These are phyloP conservation scores for Atethmia centrago DNA, from an alignment of 2,888 invertebrate species.

Conservation along the genomic window DNA sequence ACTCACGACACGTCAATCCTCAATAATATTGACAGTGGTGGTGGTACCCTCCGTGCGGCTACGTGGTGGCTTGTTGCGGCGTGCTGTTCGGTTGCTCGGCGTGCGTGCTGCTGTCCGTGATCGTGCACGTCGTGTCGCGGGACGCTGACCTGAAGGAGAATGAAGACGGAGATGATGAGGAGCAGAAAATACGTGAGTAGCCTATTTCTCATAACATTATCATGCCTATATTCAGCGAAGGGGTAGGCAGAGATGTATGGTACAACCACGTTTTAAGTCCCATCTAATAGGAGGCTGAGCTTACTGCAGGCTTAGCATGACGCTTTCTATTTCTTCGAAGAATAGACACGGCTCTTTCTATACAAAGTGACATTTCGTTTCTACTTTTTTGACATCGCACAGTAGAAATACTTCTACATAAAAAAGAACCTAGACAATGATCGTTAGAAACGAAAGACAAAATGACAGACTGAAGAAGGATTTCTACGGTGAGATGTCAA, in stretches of 20 bases:
- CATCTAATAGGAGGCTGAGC: too few relatives aligned
- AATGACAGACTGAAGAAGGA: too few relatives aligned
- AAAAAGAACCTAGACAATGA: too few relatives aligned
- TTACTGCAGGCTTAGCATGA: too few relatives aligned
- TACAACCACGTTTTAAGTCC: too few relatives aligned
- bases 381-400: too few relatives aligned
- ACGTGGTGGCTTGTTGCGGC: constrained; percentile 63
- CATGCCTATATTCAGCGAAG: not conserved
- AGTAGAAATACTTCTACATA: too few relatives aligned
- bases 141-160: not conserved
- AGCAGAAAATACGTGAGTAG: constrained; percentile 25
- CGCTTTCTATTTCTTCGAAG: too few relatives aligned
- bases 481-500: too few relatives aligned
- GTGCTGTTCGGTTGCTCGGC: constrained; percentile 61
- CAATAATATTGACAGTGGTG: constrained; percentile 64
- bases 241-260: not conserved
- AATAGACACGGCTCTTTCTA: too few relatives aligned
- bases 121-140: constrained; percentile 55
- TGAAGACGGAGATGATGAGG: not conserved
- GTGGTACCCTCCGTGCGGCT: constrained; percentile 70
- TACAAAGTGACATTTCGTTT: too few relatives aligned
- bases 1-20: not conserved
- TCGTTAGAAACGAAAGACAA: too few relatives aligned
- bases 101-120: constrained; percentile 54
- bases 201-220: not conserved